Percentiles rank a stretch among this genome's conserved stretches.
Conservation (phyloP, 1,140 invertebrate genomes). For the Microplitis mediator region DNA sequence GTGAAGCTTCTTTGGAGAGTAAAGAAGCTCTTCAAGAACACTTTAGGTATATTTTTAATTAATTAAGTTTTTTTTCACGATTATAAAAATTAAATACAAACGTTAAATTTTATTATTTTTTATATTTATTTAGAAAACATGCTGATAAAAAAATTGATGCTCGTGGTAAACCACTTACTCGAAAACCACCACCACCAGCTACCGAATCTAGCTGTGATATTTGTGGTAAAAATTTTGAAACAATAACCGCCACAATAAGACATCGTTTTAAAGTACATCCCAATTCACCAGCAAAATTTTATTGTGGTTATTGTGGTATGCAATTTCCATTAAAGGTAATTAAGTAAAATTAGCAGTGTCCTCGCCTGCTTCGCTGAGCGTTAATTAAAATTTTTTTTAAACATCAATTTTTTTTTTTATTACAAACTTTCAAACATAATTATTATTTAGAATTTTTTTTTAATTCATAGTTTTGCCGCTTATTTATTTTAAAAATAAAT, state of each 20-base stretch:
- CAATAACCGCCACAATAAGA: slow-evolving; percentile 69
- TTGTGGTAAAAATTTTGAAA: slow-evolving; percentile 66
- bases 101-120: background rate
- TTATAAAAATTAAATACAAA: background rate
- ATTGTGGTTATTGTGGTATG: slow-evolving; percentile 72
- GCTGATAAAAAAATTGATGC: slow-evolving; percentile 63
- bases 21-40: slow-evolving; percentile 63
- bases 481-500: no score
- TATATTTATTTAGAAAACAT: slow-evolving; percentile 56
- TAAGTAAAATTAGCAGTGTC: background rate
- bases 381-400: background rate
- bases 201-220: slow-evolving; percentile 63
- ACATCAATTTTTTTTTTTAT: background rate
- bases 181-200: slow-evolving; percentile 27
- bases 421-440: no score
- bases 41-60: slow-evolving; percentile 54
- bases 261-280: slow-evolving; percentile 73
- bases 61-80: background rate
- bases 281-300: slow-evolving; percentile 68
- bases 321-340: slow-evolving; percentile 72
- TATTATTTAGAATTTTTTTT: no score
- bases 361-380: no score
- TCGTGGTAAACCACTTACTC: slow-evolving; percentile 45
- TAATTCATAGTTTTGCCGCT: no score
- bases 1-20: slow-evolving; percentile 56